Conservation (phyloP, 2,888 invertebrate genomes). For the Acrobasis repandana region DNA sequence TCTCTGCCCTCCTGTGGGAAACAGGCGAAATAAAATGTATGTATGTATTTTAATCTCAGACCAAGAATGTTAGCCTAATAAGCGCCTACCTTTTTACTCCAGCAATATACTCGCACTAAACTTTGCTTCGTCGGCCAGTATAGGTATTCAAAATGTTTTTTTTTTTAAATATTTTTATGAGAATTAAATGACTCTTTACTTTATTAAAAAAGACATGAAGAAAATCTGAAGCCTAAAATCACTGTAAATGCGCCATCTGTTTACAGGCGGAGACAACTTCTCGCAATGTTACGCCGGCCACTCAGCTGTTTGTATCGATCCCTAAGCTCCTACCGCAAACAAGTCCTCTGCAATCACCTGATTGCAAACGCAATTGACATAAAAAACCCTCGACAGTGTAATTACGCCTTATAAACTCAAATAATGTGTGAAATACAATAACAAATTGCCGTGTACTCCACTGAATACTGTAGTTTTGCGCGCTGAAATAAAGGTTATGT, state of each 20-base stretch:
- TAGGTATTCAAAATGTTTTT: too few species aligned
- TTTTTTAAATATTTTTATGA: too few species aligned
- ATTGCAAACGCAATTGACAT: constrained; percentile 41
- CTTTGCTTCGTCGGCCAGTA: too few species aligned
- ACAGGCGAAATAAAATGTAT: too few species aligned
- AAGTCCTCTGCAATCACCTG: constrained; percentile 62
- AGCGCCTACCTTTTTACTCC: too few species aligned
- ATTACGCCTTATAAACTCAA: constrained; percentile 28
- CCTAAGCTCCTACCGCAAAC: constrained; percentile 46
- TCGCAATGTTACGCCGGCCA: constrained; percentile 25
- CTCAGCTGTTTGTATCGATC: constrained; percentile 77
- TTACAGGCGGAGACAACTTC: constrained; percentile 21
- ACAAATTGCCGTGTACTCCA: not conserved
- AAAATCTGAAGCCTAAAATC: not conserved
- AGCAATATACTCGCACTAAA: too few species aligned
- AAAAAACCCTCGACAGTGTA: constrained; percentile 33
- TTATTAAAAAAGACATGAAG: too few species aligned
- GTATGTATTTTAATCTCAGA: too few species aligned
- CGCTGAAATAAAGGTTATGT: constrained; percentile 48
- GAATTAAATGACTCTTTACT: too few species aligned
- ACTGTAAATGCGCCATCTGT: constrained; percentile 48
- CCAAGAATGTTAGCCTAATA: too few species aligned
- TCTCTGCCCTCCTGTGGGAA: too few species aligned
- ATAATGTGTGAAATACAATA: not conserved
- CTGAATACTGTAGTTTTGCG: not conserved